These are phyloP conservation scores for Pheosia gnoma DNA, from an alignment of 2,888 invertebrate genomes.

Conservation along the genomic window DNA sequence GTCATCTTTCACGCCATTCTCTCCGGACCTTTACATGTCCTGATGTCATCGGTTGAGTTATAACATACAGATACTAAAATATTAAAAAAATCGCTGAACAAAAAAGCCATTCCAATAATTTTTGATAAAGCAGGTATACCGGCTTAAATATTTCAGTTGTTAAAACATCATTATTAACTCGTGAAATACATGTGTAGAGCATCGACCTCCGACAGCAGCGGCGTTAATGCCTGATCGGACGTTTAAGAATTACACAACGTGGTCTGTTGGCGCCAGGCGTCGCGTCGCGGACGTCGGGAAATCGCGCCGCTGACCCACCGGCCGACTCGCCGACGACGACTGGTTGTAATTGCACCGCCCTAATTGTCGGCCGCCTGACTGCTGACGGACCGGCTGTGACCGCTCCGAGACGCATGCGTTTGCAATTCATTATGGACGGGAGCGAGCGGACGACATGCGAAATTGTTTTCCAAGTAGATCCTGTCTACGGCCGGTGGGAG, in stretches of 20 bases:
- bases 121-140: slow-evolving; percentile 39
- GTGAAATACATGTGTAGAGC: slow-evolving; percentile 61
- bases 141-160: slow-evolving; percentile 39
- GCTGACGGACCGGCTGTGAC: slow-evolving; percentile 59
- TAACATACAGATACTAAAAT: neutral
- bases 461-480: slow-evolving; percentile 76
- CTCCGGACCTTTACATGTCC: too few species aligned
- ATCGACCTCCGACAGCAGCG: slow-evolving; percentile 70
- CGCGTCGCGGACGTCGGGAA: slow-evolving; percentile 71
- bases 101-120: slow-evolving; percentile 1
- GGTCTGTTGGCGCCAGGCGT: slow-evolving; percentile 72
- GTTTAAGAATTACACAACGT: slow-evolving; percentile 76
- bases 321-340: slow-evolving; percentile 68
- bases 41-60: too few species aligned
- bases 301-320: slow-evolving; percentile 79
- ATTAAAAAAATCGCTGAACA: neutral
- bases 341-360: slow-evolving; percentile 78
- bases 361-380: slow-evolving; percentile 69
- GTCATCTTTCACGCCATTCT: too few species aligned
- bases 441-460: slow-evolving; percentile 61
- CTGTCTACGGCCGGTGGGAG: slow-evolving; percentile 65
- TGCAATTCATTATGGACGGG: slow-evolving; percentile 70
- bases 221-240: slow-evolving; percentile 66
- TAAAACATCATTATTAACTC: slow-evolving; percentile 50
- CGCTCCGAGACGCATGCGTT: slow-evolving; percentile 58